Base-by-base conservation (phyloP, 2,797 vertebrate genomes). In the Sebastes dallii region DNA sequence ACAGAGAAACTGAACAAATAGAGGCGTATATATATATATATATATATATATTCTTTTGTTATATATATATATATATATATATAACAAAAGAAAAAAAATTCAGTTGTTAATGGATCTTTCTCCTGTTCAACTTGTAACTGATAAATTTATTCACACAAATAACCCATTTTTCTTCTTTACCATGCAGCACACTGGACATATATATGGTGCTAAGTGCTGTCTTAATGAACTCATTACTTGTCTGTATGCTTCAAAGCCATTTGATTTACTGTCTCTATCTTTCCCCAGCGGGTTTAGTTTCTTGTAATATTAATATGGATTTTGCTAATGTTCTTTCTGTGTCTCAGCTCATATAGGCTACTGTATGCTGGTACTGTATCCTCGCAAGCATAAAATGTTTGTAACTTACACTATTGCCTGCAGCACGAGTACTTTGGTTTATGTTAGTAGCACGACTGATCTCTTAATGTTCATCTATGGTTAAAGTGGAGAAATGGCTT, bases 391-490 rank as follows among this genome's bases (percentile, higher is more conserved):
- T n/a, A 72, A 59, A 69, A 60, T 64, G 36, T 66, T 30, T 75
- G 2, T 10, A 27, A 60, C 7, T 62, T 29, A 46, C 4, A 13
- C 71, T 39, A 42, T 27, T 29, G 56, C 46, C 20, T n/a, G 36
- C 2, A 1, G 75, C 34, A 36, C 29, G 16, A 64, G 7, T 46
- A 46, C 42, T 65, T 77, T 22, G 13, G 52, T 56, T 6, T 3
- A 56, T 72, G 72, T 39, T 22, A 54, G 66, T 5, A 11, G 30
- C 59, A 50, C 3, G 4, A 61, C 25, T 61, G 36, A 80, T 80
- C 25, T 77, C 88, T 75, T 80, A 60, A 86, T 75, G 77, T 71
- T 83, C 66, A 66, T 85, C 80, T 75, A 78, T 82, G 73, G 82
- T 91, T 83, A 71, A 85, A 81, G 30, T 13, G 46, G 42, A 70